These are phyloP conservation scores for Pangasius mekongensis DNA, from an alignment of 2,797 vertebrate genomes.

Conservation along the genomic window DNA sequence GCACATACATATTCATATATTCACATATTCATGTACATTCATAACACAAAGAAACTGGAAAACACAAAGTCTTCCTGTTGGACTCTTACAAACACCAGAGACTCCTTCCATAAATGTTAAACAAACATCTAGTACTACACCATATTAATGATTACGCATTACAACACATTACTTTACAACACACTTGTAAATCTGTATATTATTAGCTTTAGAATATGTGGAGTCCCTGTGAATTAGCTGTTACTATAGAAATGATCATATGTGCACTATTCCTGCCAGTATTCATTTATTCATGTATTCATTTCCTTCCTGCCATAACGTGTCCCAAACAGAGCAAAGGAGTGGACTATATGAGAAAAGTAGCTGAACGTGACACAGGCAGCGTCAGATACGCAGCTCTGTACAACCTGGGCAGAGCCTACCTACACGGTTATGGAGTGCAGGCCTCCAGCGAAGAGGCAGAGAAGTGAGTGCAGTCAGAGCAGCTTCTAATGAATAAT, in stretches of 20 bases:
- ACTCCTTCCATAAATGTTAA: not conserved
- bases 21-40: too few species aligned
- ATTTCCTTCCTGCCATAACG: not conserved
- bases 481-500: not conserved
- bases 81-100: not conserved
- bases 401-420: constrained; percentile 79
- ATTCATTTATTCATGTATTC: too few species aligned
- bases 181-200: not conserved
- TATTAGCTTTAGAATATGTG: not conserved
- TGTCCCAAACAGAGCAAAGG: constrained; percentile 71
- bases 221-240: not conserved
- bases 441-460: constrained; percentile 71
- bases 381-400: constrained; percentile 77
- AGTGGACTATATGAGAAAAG: constrained; percentile 77
- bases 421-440: constrained; percentile 77
- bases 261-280: not conserved
- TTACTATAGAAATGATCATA: not conserved
- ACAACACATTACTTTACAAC: not conserved
- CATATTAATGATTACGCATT: not conserved
- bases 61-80: not conserved
- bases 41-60: not conserved
- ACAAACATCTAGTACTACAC: not conserved
- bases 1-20: too few species aligned
- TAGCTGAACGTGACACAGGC: constrained; percentile 68
- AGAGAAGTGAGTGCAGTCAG: constrained; percentile 71